Percentiles rank a stretch among this genome's conserved stretches.
Conservation (phyloP, 2,797 vertebrate genomes). For the Astyanax mexicanus region DNA sequence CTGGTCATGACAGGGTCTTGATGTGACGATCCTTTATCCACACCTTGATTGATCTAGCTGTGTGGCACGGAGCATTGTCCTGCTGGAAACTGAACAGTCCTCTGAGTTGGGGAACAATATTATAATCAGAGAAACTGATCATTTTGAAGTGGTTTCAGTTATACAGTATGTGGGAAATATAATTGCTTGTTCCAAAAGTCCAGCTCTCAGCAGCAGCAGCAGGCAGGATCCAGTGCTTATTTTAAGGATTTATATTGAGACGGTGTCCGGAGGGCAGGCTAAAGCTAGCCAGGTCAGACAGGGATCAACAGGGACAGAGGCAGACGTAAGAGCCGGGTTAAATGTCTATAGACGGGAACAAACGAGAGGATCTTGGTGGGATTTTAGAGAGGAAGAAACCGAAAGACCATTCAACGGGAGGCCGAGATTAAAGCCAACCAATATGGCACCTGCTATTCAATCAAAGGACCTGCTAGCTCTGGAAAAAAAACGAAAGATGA, state of each 20-base stretch:
- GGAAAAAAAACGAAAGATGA: conserved; percentile 16
- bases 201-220: background rate
- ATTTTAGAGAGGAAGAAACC: background rate
- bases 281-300: background rate
- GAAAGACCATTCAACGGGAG: background rate
- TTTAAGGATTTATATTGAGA: conserved; percentile 8
- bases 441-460: conserved; percentile 25
- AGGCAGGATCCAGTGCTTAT: background rate
- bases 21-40: too few relatives aligned
- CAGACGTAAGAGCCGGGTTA: conserved; percentile 14
- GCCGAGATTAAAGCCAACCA: background rate
- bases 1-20: too few relatives aligned
- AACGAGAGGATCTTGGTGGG: conserved; percentile 17
- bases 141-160: too few relatives aligned
- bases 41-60: too few relatives aligned
- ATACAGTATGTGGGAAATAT: too few relatives aligned
- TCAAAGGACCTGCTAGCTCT: background rate
- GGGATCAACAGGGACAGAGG: conserved; percentile 21
- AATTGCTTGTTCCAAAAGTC: conserved; percentile 8
- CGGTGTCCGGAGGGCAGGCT: background rate
- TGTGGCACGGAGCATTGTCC: too few relatives aligned
- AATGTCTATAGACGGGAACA: conserved; percentile 9
- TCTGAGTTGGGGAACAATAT: too few relatives aligned
- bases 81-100: too few relatives aligned
- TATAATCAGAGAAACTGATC: too few relatives aligned